Evolutionary conservation across 2,797 vertebrate species (phyloP), one percentile per base, ranked within the genome.

Genomic region (Dallia pectoralis): DNA sequence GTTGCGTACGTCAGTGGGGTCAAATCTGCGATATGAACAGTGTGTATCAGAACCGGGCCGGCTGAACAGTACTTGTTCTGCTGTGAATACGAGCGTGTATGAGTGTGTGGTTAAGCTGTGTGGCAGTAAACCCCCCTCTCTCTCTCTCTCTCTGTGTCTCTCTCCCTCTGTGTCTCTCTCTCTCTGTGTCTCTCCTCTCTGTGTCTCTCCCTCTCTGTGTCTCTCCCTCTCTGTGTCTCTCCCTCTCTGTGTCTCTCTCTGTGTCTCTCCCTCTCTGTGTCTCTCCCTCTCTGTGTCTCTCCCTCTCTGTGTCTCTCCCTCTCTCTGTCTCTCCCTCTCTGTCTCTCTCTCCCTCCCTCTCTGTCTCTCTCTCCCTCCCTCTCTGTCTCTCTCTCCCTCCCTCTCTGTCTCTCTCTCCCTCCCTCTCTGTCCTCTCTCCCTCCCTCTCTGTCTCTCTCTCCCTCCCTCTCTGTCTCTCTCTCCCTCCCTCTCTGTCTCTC

Each of bases 301-400:
- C 36, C 49, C 25, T 71, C 71, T 74, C 71, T 40, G 9, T 40
- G 5, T 81, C 77, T 73, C 64, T 79, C 71, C 68, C 78, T 73
- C 81, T 83, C 85, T 87, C 75, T 61, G 77, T 82, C 77, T 82
- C 84, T 80, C 78, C 81, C 82, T 81, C 68, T 75, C 36, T 59
- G 19, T 71, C 71, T 74, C 71, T 40, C 6, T 40, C 36, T 81
- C 77, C 74, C 64, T 79, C 71, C 68, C 78, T 73, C 81, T 87
- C 75, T 61, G 77, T 82, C 77, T 82, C 84, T 80, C 78, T 82
- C 82, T 81, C 68, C 74, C 36, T 59, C 25, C 69, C 71, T 74
- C 71, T 40, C 6, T 40, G 5, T 81, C 77, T 73, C n/a, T 80
- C 78, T 82, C 82, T 81, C 68, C 74, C 36, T 59, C 25, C 69